Conservation (phyloP, 2,113 vertebrate genomes). For the Silurus meridionalis region DNA sequence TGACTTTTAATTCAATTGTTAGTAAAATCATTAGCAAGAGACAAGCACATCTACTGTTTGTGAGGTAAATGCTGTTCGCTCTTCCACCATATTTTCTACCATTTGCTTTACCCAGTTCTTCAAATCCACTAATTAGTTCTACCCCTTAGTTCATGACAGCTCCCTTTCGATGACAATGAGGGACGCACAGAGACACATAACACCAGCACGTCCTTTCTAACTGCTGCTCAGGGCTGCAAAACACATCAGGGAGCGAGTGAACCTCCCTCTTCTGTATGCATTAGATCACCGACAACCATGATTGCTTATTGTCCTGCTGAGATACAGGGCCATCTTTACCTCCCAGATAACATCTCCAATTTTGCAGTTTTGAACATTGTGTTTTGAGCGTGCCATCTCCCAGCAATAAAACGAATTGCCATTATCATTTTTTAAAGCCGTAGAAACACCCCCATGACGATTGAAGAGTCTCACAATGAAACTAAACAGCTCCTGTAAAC, state of each 20-base stretch:
- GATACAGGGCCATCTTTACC: not conserved
- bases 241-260: not conserved
- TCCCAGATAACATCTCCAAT: not conserved
- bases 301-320: not conserved
- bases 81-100: not conserved
- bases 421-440: not conserved
- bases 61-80: slow-evolving; percentile 6
- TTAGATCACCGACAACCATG: not conserved
- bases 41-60: not conserved
- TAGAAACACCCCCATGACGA: not conserved
- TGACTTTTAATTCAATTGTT: slow-evolving; percentile 42
- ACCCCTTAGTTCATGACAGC: not conserved
- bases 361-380: not conserved
- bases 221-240: not conserved
- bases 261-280: not conserved
- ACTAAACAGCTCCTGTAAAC: not conserved
- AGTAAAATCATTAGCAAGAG: not conserved
- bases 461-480: not conserved
- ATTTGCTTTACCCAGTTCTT: not conserved
- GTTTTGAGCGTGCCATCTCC: not conserved
- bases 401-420: not conserved
- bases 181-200: not conserved
- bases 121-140: not conserved
- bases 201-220: not conserved
- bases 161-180: not conserved